Percentiles rank a stretch among this genome's conserved stretches.
phyloP scores from a whole-genome alignment of 1,140 invertebrate species.

The Macrostomum lignano region DNA sequence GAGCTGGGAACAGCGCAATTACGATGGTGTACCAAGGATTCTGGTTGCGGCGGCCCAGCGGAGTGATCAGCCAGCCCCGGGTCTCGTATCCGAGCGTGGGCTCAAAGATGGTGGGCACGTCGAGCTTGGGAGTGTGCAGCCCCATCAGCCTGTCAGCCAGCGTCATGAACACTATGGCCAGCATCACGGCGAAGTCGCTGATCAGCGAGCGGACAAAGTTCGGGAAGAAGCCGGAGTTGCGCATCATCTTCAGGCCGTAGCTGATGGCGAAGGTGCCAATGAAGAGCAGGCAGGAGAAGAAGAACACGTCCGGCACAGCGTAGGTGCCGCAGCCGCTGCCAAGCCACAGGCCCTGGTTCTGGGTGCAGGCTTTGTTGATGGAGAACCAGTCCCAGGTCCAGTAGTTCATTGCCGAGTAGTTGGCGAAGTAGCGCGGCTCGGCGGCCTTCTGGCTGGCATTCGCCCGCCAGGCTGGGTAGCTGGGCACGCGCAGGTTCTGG shows the following conservation, averaged over 20 bases:
- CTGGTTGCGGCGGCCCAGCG: background rate
- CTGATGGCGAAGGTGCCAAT: slow-evolving; percentile 19
- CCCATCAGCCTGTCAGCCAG: slow-evolving; percentile 15
- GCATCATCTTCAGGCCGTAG: slow-evolving; percentile 34
- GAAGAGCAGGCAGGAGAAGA: slow-evolving; percentile 23
- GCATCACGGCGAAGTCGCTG: slow-evolving; percentile 30
- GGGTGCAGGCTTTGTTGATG: too few species aligned
- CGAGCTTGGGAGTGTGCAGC: slow-evolving; percentile 26
- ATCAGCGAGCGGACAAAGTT: slow-evolving; percentile 33
- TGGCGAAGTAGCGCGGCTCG: too few species aligned
- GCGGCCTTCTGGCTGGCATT: too few species aligned
- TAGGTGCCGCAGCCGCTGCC: too few species aligned
- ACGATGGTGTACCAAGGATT: slow-evolving; percentile 5
- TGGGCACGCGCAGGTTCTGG: too few species aligned
- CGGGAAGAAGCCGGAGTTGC: slow-evolving; percentile 75
- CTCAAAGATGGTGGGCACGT: slow-evolving; percentile 15
- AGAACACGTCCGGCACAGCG: slow-evolving; percentile 15
- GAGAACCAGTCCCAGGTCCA: too few species aligned
- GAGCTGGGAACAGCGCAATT: background rate
- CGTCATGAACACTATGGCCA: slow-evolving; percentile 27
- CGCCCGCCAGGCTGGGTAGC: too few species aligned
- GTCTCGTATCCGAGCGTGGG: slow-evolving; percentile 5
- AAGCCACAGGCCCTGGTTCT: too few species aligned
- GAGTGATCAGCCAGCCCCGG: slow-evolving; percentile 1
- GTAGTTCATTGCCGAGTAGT: too few species aligned